phyloP scores from a whole-genome alignment of 1,140 invertebrate species.

The Cyrtorhinus lividipennis region DNA sequence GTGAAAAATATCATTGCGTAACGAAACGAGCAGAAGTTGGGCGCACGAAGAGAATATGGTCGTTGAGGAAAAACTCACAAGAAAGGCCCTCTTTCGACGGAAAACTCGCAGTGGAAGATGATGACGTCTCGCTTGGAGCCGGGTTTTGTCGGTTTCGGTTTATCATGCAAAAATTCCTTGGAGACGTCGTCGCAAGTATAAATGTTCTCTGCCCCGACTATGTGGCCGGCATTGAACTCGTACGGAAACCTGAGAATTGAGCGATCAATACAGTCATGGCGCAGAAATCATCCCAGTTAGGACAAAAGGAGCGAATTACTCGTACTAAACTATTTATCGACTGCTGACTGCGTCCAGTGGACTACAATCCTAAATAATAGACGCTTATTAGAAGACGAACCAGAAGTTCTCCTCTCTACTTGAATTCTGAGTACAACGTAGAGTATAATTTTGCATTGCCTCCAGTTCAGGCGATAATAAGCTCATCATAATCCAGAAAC shows the following conservation, averaged over 20 bases:
- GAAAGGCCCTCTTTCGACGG: constrained; percentile 82
- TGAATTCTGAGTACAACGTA: no score
- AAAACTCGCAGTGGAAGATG: constrained; percentile 98
- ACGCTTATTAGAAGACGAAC: not conserved
- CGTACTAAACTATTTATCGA: not conserved
- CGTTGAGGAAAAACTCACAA: constrained; percentile 62
- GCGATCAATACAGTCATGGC: no score
- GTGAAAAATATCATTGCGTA: no score
- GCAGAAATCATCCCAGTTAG: not conserved
- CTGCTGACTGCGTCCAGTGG: no score
- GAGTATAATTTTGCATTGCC: no score
- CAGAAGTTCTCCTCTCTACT: no score
- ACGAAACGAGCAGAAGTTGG: no score
- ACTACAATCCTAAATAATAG: not conserved
- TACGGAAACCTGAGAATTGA: no score
- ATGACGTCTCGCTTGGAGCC: constrained; percentile 51
- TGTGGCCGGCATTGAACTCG: constrained; percentile 93
- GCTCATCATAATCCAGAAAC: no score
- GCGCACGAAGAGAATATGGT: constrained; percentile 7
- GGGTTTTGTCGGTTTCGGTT: constrained; percentile 28
- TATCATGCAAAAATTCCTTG: constrained; percentile 38
- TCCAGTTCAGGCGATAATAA: no score
- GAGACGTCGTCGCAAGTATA: constrained; percentile 60
- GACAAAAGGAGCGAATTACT: not conserved
- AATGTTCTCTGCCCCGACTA: constrained; percentile 66